phyloP scores from a whole-genome alignment of 2,888 invertebrate genomes.

The Allygus modestus region DNA sequence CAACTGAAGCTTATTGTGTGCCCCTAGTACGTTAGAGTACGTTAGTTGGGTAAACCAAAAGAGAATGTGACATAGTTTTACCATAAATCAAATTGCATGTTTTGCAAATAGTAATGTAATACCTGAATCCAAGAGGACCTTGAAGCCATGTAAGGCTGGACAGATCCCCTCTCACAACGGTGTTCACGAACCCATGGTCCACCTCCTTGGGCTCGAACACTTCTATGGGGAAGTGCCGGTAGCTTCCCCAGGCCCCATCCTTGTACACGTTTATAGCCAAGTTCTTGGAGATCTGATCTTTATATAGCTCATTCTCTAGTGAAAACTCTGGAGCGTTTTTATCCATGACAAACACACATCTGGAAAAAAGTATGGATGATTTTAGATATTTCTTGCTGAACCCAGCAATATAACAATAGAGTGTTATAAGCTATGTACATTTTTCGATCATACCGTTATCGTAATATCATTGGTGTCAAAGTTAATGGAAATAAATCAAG shows the following conservation, averaged over 20 bases:
- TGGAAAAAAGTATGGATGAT: constrained; percentile 72
- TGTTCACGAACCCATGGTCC: constrained; percentile 86
- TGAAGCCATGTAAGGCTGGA: constrained; percentile 92
- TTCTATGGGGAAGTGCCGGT: constrained; percentile 86
- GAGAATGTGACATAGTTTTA: too few species aligned
- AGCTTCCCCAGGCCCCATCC: constrained; percentile 86
- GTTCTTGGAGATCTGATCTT: constrained; percentile 83
- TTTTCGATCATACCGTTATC: too few species aligned
- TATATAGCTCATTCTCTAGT: constrained; percentile 81
- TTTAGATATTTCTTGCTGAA: too few species aligned
- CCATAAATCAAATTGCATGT: too few species aligned
- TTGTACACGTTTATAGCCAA: constrained; percentile 88
- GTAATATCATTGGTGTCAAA: too few species aligned
- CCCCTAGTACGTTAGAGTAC: too few species aligned
- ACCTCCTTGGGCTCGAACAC: constrained; percentile 72
- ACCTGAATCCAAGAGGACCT: constrained; percentile 74
- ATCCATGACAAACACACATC: constrained; percentile 80
- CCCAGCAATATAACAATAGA: too few species aligned
- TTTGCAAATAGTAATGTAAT: too few species aligned
- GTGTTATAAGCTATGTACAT: background rate
- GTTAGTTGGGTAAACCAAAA: too few species aligned
- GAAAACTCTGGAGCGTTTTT: constrained; percentile 82
- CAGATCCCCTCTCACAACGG: constrained; percentile 89
- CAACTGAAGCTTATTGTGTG: too few species aligned
- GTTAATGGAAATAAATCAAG: too few species aligned